Evolutionary conservation across 2,888 invertebrate species (phyloP).

Genomic region (Dermolepida albohirtum): DNA sequence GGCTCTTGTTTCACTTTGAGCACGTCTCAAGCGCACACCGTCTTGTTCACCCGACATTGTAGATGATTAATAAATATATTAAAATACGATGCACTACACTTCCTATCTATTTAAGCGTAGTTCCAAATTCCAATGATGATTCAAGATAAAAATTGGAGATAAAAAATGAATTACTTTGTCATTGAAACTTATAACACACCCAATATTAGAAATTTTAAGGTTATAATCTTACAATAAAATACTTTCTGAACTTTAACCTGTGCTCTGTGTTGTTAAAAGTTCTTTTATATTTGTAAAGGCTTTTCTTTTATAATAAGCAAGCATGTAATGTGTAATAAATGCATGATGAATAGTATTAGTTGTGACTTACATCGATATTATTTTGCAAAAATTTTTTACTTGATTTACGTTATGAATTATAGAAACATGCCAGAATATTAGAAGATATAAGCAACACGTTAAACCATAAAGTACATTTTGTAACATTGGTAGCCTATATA

Average conservation of each 20-base stretch:
- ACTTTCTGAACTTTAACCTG: too few species aligned
- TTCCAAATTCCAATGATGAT: slow-evolving; percentile 14
- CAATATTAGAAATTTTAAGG: too few species aligned
- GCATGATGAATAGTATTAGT: too few species aligned
- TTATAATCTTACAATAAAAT: too few species aligned
- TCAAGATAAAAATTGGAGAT: neutral
- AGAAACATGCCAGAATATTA: too few species aligned
- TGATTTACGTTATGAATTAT: neutral
- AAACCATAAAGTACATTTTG: neutral
- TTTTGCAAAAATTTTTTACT: too few species aligned
- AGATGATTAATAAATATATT: slow-evolving; percentile 13
- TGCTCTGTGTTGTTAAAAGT: too few species aligned
- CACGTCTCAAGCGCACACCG: slow-evolving; percentile 74
- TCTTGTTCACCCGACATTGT: slow-evolving; percentile 62
- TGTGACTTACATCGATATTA: too few species aligned
- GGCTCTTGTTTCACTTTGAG: slow-evolving; percentile 88
- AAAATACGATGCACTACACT: neutral
- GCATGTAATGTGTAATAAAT: too few species aligned
- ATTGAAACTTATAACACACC: neutral
- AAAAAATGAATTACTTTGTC: neutral
- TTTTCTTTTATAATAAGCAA: too few species aligned
- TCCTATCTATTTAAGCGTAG: neutral
- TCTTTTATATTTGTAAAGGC: too few species aligned
- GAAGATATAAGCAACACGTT: neutral
- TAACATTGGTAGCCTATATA: too few species aligned